Evolutionary conservation across 2,888 invertebrate genomes (phyloP), one percentile per base, ranked within the genome.

Genomic region (Lasius platythorax): DNA sequence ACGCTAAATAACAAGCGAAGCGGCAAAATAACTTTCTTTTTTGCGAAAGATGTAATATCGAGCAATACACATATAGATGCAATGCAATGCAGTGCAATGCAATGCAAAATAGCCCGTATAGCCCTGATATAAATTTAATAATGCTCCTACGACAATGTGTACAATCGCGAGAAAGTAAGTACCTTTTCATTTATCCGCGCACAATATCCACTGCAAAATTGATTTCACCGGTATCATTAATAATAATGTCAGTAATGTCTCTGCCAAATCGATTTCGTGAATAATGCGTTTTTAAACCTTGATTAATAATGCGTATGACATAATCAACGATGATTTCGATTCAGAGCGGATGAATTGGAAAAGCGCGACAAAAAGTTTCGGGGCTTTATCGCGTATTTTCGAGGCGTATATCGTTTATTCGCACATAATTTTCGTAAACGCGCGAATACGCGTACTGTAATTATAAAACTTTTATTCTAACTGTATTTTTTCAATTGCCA

Each of bases 251-350:
- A 73, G 33, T 73, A 46, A 78, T 68, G 56, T 68, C 72, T 8
- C 79, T 46, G 74, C 37, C 61, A 30, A 73, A 81, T 63, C 74
- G 46, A 81, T 73, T 72, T 81, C 46, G 33, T 8, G 61, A 61
- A 28, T 81, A 81, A 81, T 81, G 74, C 37, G 46, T 81, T 81
- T 81, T 73, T 63, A 81, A 81, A 81, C 30, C 56, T 81, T 73
- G 79, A 81, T 81, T 73, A 74, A 81, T 73, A 81, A 74, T 74
- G 37, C 74, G 61, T 73, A 33, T 81, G 61, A 81, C 46, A 74
- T 73, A 81, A 81, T 81, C 46, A 73, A 61, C 74, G 61, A 2
- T 50, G 40, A 73, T 81, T 74, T 73, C 46, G 46, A 37, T 23
- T 37, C 33, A 12, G 43, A 23, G 12, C 73, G 23, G 58, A 46